These are phyloP conservation scores for Nesogale talazaci DNA, from an alignment of 2,113 vertebrate genomes.

Conservation along the genomic window DNA sequence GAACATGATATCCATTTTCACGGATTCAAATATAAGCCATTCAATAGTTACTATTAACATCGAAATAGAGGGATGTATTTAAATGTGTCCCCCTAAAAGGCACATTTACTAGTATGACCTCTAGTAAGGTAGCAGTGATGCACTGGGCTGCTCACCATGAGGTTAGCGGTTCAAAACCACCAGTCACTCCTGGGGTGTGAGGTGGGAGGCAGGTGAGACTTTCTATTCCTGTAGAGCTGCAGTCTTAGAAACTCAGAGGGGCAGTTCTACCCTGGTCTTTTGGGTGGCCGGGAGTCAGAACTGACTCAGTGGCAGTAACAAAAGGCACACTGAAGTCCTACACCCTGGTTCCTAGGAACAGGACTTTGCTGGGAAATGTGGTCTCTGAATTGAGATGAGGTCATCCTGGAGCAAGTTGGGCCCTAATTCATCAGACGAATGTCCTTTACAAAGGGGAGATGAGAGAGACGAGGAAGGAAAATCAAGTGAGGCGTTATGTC, in stretches of 20 bases:
- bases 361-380: not conserved
- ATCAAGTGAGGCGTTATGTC: too few relatives aligned
- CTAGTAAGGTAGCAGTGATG: too few relatives aligned
- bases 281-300: too few relatives aligned
- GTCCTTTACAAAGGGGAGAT: not conserved
- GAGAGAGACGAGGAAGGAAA: not conserved
- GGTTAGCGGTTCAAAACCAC: too few relatives aligned
- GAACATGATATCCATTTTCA: not conserved
- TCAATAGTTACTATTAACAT: slow-evolving; percentile 11
- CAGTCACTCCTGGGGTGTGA: too few relatives aligned
- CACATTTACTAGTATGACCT: too few relatives aligned
- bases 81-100: not conserved
- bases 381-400: not conserved
- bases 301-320: not conserved
- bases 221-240: too few relatives aligned
- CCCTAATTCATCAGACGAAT: not conserved
- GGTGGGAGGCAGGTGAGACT: too few relatives aligned
- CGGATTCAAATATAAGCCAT: not conserved
- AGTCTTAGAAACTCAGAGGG: too few relatives aligned
- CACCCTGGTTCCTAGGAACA: not conserved
- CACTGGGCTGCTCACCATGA: too few relatives aligned
- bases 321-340: not conserved
- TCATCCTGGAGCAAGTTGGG: not conserved
- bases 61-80: not conserved
- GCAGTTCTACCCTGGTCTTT: too few relatives aligned